These are phyloP conservation scores for Pantherophis vulpinus DNA, from an alignment of 2,797 vertebrate species.

Conservation along the genomic window DNA sequence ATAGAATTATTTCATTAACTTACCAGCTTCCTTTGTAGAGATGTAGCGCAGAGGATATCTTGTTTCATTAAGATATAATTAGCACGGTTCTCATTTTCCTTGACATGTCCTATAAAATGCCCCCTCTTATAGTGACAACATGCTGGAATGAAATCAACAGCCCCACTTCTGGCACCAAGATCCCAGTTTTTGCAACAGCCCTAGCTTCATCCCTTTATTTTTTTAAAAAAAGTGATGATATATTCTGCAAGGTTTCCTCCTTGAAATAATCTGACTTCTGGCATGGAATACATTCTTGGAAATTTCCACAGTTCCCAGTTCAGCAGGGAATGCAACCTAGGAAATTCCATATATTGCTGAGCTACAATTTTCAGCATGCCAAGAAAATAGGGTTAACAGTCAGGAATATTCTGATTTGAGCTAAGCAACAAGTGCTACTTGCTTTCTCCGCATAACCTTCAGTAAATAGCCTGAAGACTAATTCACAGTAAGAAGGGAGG, in stretches of 20 bases:
- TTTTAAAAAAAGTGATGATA: not conserved
- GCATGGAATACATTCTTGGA: not conserved
- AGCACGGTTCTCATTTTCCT: not conserved
- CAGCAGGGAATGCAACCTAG: not conserved
- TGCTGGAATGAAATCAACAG: not conserved
- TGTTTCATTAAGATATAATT: slow-evolving; percentile 3
- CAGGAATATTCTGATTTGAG: not conserved
- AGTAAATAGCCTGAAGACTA: not conserved
- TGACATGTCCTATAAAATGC: not conserved
- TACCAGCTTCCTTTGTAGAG: not conserved
- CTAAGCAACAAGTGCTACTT: not conserved
- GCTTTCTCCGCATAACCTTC: not conserved
- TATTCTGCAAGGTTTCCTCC: not conserved
- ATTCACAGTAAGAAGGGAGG: not conserved
- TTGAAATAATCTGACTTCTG: not conserved
- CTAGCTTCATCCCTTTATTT: not conserved
- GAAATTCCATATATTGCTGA: not conserved
- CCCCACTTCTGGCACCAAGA: not conserved
- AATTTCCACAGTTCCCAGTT: not conserved
- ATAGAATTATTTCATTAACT: not conserved
- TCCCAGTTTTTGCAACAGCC: not conserved
- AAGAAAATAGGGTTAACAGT: not conserved
- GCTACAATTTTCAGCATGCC: not conserved
- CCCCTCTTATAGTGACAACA: not conserved
- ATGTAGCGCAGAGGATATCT: not conserved